Conservation (phyloP, 2,888 invertebrate genomes). For the Patella pellucida region DNA sequence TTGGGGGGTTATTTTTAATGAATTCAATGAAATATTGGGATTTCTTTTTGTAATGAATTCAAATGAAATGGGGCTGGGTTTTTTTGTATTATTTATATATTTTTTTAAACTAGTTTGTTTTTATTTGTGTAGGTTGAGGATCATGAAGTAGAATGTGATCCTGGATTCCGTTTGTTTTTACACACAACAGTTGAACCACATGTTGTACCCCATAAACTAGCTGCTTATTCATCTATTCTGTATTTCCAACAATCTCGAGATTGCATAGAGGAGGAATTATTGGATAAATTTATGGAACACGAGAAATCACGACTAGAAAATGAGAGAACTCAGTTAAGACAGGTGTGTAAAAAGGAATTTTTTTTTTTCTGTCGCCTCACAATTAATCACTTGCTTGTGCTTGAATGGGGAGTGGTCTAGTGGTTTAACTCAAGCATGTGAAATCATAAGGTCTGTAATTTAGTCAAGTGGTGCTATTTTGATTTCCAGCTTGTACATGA, state of each 20-base stretch:
- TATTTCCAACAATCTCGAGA: constrained; percentile 64
- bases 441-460: no score
- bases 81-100: background rate
- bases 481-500: no score
- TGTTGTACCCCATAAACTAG: constrained; percentile 62
- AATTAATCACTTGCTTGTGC: no score
- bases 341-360: constrained; percentile 43
- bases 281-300: constrained; percentile 66
- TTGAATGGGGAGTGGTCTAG: background rate
- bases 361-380: background rate
- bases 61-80: no score
- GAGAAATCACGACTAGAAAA: constrained; percentile 70
- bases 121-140: constrained; percentile 62
- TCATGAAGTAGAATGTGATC: constrained; percentile 71
- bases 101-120: background rate
- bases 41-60: background rate
- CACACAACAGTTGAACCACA: constrained; percentile 68
- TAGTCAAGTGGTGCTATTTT: no score
- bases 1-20: no score
- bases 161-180: constrained; percentile 67
- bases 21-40: background rate
- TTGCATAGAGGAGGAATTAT: constrained; percentile 66
- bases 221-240: constrained; percentile 64
- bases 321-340: constrained; percentile 64
- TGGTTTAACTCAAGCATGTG: no score